Conservation (phyloP, 2,797 vertebrate genomes). For the Podargus strigoides region DNA sequence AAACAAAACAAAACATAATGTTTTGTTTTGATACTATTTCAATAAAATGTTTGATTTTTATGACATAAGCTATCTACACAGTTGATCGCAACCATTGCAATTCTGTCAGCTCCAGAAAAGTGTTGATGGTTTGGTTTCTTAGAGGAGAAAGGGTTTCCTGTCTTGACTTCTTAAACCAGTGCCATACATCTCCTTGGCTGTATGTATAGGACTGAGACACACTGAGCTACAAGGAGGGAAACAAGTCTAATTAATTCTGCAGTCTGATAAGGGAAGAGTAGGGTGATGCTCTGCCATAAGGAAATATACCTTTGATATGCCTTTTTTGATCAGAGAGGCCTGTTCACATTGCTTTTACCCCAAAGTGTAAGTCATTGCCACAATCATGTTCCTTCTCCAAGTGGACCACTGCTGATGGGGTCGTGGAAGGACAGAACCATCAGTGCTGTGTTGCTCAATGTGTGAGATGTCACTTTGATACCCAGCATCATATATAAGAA, state of each 20-base stretch:
- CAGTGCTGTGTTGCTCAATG: fast-evolving
- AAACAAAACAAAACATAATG: neutral
- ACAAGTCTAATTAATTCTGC: neutral
- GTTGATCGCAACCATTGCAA: neutral
- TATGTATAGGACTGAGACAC: neutral
- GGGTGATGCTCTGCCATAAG: neutral
- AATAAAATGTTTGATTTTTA: neutral
- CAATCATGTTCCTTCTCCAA: fast-evolving
- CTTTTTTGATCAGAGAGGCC: neutral
- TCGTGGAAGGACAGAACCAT: neutral
- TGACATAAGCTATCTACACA: neutral
- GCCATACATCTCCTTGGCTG: neutral
- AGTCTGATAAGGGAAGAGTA: neutral
- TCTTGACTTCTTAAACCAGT: no score
- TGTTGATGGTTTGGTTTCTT: neutral
- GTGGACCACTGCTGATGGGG: neutral
- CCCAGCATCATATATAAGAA: neutral
- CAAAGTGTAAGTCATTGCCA: neutral
- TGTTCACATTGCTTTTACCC: neutral
- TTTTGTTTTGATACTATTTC: neutral
- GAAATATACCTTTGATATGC: neutral
- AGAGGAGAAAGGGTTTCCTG: no score
- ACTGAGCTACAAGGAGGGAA: neutral
- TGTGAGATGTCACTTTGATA: neutral
- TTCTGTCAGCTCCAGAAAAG: neutral